Conservation (phyloP, 2,113 vertebrate genomes). For the Heterochromis multidens region DNA sequence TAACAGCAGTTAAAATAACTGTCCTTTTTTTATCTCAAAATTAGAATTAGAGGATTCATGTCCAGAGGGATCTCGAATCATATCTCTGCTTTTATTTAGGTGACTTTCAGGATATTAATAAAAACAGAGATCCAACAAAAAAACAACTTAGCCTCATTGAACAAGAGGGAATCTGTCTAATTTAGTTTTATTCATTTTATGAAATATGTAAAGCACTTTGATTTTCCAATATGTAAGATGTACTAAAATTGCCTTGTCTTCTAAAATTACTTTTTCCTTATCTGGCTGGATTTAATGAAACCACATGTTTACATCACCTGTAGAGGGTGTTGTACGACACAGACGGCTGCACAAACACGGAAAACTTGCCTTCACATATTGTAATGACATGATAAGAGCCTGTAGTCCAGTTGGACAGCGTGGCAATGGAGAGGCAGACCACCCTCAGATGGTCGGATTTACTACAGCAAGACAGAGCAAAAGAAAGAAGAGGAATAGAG, state of each 20-base stretch:
- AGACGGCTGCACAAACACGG: background rate
- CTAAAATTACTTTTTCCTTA: conserved; percentile 62
- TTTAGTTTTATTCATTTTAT: background rate
- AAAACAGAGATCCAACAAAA: background rate
- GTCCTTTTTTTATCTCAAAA: background rate
- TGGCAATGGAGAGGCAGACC: background rate
- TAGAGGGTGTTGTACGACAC: background rate
- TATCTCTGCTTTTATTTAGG: background rate
- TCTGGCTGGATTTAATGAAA: conserved; percentile 70
- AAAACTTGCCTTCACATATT: background rate
- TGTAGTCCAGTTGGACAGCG: conserved; percentile 53
- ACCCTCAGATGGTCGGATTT: conserved; percentile 31
- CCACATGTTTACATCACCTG: conserved; percentile 27
- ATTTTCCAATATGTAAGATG: background rate
- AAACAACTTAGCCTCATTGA: background rate
- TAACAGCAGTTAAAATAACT: background rate
- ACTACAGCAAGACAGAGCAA: conserved; percentile 42
- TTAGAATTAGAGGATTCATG: background rate
- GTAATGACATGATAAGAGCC: conserved; percentile 61
- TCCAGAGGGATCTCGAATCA: background rate
- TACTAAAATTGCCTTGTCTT: conserved; percentile 9
- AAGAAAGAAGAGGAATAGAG: conserved; percentile 36
- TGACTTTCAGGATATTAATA: background rate
- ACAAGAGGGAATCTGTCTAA: background rate
- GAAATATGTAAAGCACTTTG: background rate